Evolutionary conservation across 1,140 invertebrate species (phyloP), one percentile per base, ranked within the genome.

Genomic region (Cryptotermes secundus): DNA sequence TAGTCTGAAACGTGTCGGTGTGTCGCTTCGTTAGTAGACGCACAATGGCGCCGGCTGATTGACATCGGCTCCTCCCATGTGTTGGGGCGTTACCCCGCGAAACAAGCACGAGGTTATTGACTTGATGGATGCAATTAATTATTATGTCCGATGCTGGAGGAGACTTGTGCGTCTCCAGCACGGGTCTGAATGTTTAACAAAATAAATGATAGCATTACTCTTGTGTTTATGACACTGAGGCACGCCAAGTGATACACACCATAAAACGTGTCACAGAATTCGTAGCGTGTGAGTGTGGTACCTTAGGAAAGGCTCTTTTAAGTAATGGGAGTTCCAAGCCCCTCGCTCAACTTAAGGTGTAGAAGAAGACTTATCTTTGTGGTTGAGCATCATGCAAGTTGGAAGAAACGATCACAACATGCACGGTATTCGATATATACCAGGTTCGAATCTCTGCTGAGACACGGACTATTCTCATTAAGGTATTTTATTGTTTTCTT

Each of bases 91-190:
- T 36, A 38, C 35, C 80, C 80, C 35, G 42, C 80, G 34, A 81
- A 81, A 81, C 80, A 81, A 81, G 42, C 80, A 31, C 80, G 35
- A 45, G 80, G 80, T 81, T 81, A 81, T 81, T 81, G 80, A 81
- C 80, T 81, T 81, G 80, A 81, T 81, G 80, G 80, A 31, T 81
- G 80, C 80, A 81, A 81, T 81, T 81, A 81, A 81, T 81, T 81
- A 81, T 45, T 81, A 45, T 81, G 35, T 45, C 59, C 59, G 59
- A 72, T 72, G 59, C 26, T 31, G n/a, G 16, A 26, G 31, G 59
- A 72, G 59, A 72, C 59, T 31, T 26, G 31, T 72, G 59, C 59
- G 59, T 72, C n/a, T 72, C 26, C 16, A 14, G 59, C 59, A n/a
- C 0, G 31, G 26, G n/a, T 26, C n/a, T 72, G 59, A 72, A 72